phyloP scores from a whole-genome alignment of 2,797 vertebrate genomes.

The Momotus momota region DNA sequence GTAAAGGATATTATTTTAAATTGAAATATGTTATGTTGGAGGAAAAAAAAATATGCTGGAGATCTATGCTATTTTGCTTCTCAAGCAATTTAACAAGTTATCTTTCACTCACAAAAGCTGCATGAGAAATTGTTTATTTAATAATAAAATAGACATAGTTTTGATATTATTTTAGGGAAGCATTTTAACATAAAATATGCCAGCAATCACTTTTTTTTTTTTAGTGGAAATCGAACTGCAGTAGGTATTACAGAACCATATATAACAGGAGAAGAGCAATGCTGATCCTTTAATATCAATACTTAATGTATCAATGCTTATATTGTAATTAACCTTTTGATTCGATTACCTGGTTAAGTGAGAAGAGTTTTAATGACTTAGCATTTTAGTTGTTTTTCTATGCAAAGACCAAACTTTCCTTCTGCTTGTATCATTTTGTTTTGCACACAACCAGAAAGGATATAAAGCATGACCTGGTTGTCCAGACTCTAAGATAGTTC shows the following conservation, averaged over 20 bases:
- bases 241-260: neutral
- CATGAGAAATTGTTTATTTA: neutral
- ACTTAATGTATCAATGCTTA: neutral
- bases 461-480: rapidly evolving
- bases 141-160: neutral
- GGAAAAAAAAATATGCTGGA: neutral
- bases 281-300: neutral
- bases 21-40: neutral
- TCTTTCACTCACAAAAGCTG: neutral
- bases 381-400: neutral
- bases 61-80: neutral
- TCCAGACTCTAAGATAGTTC: neutral
- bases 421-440: neutral
- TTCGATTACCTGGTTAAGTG: neutral
- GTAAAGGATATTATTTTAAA: neutral
- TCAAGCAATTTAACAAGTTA: neutral
- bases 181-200: neutral
- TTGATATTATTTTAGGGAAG: neutral
- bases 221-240: neutral
- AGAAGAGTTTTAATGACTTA: neutral
- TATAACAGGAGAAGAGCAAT: neutral
- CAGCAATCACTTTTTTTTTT: rapidly evolving
- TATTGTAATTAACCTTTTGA: neutral
- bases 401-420: neutral
- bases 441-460: neutral